Base-by-base conservation (phyloP, 2,888 invertebrate genomes). In the Lapara coniferarum region DNA sequence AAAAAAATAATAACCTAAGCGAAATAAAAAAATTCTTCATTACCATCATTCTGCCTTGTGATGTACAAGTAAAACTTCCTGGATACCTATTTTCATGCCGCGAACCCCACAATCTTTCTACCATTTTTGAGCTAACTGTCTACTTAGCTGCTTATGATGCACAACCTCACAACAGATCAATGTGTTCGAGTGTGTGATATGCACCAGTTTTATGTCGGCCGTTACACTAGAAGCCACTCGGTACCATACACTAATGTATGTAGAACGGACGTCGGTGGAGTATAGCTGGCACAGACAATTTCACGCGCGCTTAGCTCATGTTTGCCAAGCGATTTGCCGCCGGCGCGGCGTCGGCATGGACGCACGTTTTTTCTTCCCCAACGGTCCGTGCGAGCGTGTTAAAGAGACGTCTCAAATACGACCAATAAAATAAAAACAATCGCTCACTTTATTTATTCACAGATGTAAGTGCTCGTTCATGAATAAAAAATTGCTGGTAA, bases 251-350 rank as follows among this genome's bases (percentile, higher is more conserved):
- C 80, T 84, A 85, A 84, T 84, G 80, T 84, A 86, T 84, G 85
- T 85, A 81, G 81, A 81, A 83, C 81, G 84, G 83, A 78, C 81
- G 79, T 76, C 77, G 83, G 77, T 77, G 78, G 79, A 74, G 78
- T 79, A 74, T 73, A 75, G 76, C 77, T 77, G 70, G 78, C 85
- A 83, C 84, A 88, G 86, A 89, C 87, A 89, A 90, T 90, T 90
- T 91, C 86, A 90, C 90, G 89, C 87, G 86, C 86, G 87, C 89
- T 90, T 89, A 87, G 82, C 86, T 87, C 88, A 90, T 90, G 87
- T 91, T 91, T 90, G 87, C 89, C 87, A 81, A 89, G 79, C 89
- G 87, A 91, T 90, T 91, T 89, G 86, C 86, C 85, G 83, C 79
- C 81, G 37, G 37, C 37, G 37, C 4, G 84, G 86, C 85, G 79